Conservation (phyloP, 2,888 invertebrate genomes). For the Pristionchus japonicus region DNA sequence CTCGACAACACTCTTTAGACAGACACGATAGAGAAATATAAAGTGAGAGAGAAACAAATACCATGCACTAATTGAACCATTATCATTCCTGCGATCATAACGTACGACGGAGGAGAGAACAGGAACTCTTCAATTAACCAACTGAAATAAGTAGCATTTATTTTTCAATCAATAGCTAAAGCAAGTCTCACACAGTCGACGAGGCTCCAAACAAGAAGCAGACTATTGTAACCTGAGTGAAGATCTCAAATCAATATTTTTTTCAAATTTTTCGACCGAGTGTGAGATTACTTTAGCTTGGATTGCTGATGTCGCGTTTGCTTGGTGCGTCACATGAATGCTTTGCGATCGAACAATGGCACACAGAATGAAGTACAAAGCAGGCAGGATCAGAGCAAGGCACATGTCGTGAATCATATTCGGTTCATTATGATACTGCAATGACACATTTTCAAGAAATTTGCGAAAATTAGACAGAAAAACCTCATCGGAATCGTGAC, state of each 20-base stretch:
- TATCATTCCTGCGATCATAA: neutral
- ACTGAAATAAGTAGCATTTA: neutral
- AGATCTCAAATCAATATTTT: neutral
- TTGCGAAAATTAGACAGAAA: neutral
- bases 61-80: neutral
- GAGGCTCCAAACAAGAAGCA: neutral
- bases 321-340: neutral
- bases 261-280: neutral
- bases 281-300: neutral
- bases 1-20: too few species aligned
- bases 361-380: neutral
- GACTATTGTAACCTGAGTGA: neutral
- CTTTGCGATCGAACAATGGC: neutral
- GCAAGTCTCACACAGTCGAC: neutral
- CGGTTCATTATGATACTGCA: neutral
- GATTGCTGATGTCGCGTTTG: neutral
- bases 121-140: neutral
- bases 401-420: neutral
- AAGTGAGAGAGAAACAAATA: neutral
- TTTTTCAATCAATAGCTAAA: too few species aligned
- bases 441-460: neutral
- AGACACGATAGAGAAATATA: too few species aligned
- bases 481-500: neutral
- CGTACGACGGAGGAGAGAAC: neutral
- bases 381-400: neutral